Conservation (phyloP, 2,113 vertebrate species). For the Paratilapia polleni region DNA sequence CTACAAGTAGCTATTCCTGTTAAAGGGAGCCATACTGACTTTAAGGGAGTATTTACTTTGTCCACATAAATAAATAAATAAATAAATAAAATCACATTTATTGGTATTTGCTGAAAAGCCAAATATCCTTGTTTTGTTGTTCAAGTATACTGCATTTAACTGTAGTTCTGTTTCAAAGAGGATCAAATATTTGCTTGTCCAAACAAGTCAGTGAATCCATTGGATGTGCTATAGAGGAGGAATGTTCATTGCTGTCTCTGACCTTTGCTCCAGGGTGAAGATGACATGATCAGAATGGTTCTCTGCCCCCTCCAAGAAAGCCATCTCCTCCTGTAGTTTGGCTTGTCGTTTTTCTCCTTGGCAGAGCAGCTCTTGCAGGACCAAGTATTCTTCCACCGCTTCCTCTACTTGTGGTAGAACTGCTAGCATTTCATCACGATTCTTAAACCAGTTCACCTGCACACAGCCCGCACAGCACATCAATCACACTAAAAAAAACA, state of each 20-base stretch:
- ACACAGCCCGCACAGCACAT: not conserved
- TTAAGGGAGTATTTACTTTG: not conserved
- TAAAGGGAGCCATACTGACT: not conserved
- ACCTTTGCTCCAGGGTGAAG: slow-evolving; percentile 94
- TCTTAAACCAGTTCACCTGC: slow-evolving; percentile 99
- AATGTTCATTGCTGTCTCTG: not conserved
- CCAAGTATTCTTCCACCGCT: slow-evolving; percentile 91
- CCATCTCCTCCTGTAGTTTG: slow-evolving; percentile 91
- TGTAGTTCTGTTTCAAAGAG: not conserved
- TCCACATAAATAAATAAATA: not conserved
- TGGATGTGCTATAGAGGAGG: not conserved
- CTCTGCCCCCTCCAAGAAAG: slow-evolving; percentile 94
- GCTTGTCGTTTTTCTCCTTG: slow-evolving; percentile 90
- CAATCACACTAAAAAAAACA: not conserved
- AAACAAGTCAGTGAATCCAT: accelerated
- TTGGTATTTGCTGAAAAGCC: not conserved
- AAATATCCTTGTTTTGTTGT: not conserved
- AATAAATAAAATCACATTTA: no score
- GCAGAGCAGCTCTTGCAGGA: slow-evolving; percentile 89
- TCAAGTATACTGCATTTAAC: no score
- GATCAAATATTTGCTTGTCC: not conserved
- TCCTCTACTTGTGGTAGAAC: slow-evolving; percentile 93
- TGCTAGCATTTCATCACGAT: slow-evolving; percentile 94
- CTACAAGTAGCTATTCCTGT: not conserved
- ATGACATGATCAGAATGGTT: slow-evolving; percentile 88